phyloP scores from a whole-genome alignment of 2,797 vertebrate species.

The Agapornis canus region DNA sequence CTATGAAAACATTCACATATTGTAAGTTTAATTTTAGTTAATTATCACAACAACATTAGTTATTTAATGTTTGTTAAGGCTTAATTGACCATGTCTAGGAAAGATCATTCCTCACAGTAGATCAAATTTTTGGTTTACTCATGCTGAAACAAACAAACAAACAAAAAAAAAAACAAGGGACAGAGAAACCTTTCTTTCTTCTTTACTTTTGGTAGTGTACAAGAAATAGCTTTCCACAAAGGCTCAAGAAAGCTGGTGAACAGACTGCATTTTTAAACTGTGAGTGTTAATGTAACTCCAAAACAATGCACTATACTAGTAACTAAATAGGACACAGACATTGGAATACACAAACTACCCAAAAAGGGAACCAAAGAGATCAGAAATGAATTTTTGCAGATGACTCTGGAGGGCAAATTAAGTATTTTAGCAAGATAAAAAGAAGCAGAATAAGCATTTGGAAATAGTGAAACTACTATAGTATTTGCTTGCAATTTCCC shows the following conservation, averaged over 20 bases:
- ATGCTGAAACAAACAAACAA: background rate
- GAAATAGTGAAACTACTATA: slow-evolving; percentile 23
- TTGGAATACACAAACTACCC: slow-evolving; percentile 44
- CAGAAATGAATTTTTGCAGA: slow-evolving; percentile 42
- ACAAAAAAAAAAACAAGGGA: background rate
- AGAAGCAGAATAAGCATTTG: slow-evolving; percentile 30
- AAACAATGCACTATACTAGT: slow-evolving; percentile 47
- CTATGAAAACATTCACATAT: background rate
- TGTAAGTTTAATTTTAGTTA: background rate
- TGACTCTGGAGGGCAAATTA: slow-evolving; percentile 48
- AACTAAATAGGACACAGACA: slow-evolving; percentile 53
- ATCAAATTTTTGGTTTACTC: background rate
- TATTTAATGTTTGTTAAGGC: background rate
- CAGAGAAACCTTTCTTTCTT: background rate
- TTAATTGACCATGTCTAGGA: background rate
- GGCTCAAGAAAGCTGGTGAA: slow-evolving; percentile 35
- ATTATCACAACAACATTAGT: background rate
- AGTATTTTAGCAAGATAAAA: slow-evolving; percentile 36
- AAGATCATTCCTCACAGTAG: background rate
- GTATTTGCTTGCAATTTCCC: background rate
- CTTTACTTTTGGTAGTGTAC: background rate
- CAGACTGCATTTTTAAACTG: slow-evolving; percentile 51
- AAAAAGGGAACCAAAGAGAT: slow-evolving; percentile 46
- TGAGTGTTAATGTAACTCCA: slow-evolving; percentile 48
- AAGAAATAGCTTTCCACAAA: slow-evolving; percentile 1